phyloP scores from a whole-genome alignment of 2,888 invertebrate genomes.

The Drosophila eohydei region DNA sequence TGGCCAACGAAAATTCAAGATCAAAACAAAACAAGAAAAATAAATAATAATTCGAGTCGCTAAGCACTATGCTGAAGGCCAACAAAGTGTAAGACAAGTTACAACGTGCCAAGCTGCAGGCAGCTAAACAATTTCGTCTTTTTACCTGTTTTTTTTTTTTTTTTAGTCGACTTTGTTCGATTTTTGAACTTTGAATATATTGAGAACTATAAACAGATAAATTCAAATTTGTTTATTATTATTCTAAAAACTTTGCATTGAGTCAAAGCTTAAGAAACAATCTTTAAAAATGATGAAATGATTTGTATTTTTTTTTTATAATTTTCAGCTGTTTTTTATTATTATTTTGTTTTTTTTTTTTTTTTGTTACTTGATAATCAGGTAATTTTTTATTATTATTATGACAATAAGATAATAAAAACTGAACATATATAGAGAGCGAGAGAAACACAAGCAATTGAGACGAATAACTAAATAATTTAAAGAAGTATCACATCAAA shows the following conservation, averaged over 20 bases:
- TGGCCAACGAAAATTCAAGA: conserved; percentile 32
- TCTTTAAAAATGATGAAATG: not conserved
- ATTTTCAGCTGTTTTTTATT: not conserved
- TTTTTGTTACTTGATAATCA: conserved; percentile 1
- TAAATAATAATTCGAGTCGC: conserved; percentile 23
- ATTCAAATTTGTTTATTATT: not conserved
- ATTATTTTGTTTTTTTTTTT: not conserved
- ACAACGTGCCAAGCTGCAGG: conserved; percentile 59
- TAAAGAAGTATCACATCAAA: not conserved
- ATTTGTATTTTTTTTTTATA: not conserved
- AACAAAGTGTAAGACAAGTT: conserved; percentile 41
- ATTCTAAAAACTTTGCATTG: not conserved
- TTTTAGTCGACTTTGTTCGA: conserved; percentile 37
- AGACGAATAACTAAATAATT: not conserved
- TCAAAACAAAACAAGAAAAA: conserved; percentile 22
- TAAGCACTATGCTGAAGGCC: conserved; percentile 30
- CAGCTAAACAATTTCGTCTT: conserved; percentile 19
- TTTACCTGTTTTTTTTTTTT: conserved; percentile 13
- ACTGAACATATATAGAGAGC: not conserved
- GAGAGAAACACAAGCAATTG: not conserved
- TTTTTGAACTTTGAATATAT: conserved; percentile 32
- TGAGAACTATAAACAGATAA: conserved; percentile 9
- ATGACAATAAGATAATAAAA: conserved; percentile 1
- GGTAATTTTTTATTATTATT: conserved; percentile 1
- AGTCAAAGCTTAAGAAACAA: not conserved